Evolutionary conservation across 2,113 vertebrate genomes (phyloP).

Genomic region (Hippocampus comes): DNA sequence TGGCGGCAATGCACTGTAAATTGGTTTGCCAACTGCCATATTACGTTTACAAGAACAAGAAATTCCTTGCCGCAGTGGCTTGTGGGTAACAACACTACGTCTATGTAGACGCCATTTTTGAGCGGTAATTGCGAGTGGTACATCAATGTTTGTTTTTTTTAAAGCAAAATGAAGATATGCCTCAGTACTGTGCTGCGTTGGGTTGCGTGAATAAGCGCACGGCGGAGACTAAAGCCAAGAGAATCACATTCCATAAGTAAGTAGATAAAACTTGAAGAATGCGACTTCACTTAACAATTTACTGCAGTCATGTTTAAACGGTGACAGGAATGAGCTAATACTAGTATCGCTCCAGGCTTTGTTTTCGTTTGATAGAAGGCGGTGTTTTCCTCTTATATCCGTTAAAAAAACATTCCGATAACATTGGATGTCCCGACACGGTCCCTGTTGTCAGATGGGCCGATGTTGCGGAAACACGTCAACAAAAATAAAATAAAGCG

Average conservation of each 20-base stretch:
- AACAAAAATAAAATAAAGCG: neutral
- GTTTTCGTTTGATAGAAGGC: neutral
- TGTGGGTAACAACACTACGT: neutral
- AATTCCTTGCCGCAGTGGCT: neutral
- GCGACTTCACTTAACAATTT: neutral
- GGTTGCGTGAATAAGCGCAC: neutral
- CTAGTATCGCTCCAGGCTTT: neutral
- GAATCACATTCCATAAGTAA: slow-evolving; percentile 4
- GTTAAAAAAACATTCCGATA: neutral
- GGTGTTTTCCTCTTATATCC: neutral
- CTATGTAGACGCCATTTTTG: neutral
- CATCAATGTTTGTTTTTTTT: too few relatives aligned
- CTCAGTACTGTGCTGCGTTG: slow-evolving; percentile 3
- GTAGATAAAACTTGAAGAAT: neutral
- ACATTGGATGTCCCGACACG: neutral
- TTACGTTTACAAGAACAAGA: too few relatives aligned
- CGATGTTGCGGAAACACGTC: neutral
- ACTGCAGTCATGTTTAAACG: neutral
- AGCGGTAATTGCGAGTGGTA: neutral
- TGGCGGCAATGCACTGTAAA: too few relatives aligned
- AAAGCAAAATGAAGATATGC: slow-evolving; percentile 1
- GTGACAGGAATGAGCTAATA: neutral
- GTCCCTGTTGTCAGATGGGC: neutral
- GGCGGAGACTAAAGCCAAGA: neutral
- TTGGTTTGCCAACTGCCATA: too few relatives aligned